phyloP scores from a whole-genome alignment of 2,113 vertebrate genomes.

The Thamnophis sirtalis region DNA sequence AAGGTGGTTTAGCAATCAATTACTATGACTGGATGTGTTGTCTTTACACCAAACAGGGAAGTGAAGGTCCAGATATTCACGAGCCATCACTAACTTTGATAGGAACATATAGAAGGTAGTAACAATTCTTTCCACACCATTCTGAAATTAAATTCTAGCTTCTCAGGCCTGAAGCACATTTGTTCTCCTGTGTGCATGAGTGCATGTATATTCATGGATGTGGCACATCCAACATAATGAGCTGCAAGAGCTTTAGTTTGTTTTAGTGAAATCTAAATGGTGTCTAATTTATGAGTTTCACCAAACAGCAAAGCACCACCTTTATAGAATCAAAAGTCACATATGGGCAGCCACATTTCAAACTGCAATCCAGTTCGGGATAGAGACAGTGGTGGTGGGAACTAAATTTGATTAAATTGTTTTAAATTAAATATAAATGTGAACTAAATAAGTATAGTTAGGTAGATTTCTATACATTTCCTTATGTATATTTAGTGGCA shows the following conservation, averaged over 20 bases:
- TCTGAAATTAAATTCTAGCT: neutral
- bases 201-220: neutral
- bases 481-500: neutral
- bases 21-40: neutral
- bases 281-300: neutral
- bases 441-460: neutral
- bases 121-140: neutral
- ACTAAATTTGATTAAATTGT: neutral
- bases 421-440: neutral
- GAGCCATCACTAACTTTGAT: neutral
- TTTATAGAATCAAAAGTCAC: neutral
- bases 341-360: neutral
- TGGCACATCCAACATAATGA: neutral
- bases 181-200: neutral
- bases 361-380: neutral
- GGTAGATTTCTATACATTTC: neutral
- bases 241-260: neutral
- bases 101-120: neutral
- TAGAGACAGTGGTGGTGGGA: neutral
- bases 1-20: neutral
- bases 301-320: neutral
- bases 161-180: too few relatives aligned
- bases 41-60: neutral
- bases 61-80: neutral
- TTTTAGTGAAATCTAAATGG: neutral